These are phyloP conservation scores for Bruchidius siliquastri DNA, from an alignment of 2,888 invertebrate genomes.

Conservation along the genomic window DNA sequence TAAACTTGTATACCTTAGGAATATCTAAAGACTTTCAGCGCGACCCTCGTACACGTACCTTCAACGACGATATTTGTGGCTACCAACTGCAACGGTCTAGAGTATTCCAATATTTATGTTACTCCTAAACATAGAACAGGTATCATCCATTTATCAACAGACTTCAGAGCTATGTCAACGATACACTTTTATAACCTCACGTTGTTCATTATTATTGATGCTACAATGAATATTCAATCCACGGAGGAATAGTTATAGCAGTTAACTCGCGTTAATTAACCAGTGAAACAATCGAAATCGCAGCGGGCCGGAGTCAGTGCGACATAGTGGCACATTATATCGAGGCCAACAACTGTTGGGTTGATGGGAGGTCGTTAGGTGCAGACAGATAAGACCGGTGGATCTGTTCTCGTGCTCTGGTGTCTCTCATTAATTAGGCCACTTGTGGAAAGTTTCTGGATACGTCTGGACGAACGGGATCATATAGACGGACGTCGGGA, in stretches of 20 bases:
- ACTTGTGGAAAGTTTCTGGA: not conserved
- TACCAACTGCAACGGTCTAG: no score
- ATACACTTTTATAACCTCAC: no score
- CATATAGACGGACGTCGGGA: not conserved
- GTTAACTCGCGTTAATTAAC: not conserved
- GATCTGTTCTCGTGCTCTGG: not conserved
- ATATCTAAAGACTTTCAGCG: no score
- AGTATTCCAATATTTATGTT: no score
- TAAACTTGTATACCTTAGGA: no score
- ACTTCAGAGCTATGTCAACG: no score
- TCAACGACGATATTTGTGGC: no score
- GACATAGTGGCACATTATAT: not conserved
- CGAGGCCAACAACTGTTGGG: not conserved
- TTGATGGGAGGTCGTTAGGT: not conserved
- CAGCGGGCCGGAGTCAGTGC: not conserved
- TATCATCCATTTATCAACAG: no score
- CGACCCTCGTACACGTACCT: no score
- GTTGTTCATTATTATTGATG: no score
- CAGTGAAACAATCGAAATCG: not conserved
- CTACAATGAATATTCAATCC: not conserved
- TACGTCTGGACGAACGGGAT: not conserved
- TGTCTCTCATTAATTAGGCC: not conserved
- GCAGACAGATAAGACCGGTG: not conserved
- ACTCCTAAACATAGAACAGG: no score
- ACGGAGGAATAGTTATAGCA: not conserved